Evolutionary conservation across 2,113 vertebrate genomes (phyloP), one percentile per base, ranked within the genome.

Genomic region (Pygoscelis antarcticus): DNA sequence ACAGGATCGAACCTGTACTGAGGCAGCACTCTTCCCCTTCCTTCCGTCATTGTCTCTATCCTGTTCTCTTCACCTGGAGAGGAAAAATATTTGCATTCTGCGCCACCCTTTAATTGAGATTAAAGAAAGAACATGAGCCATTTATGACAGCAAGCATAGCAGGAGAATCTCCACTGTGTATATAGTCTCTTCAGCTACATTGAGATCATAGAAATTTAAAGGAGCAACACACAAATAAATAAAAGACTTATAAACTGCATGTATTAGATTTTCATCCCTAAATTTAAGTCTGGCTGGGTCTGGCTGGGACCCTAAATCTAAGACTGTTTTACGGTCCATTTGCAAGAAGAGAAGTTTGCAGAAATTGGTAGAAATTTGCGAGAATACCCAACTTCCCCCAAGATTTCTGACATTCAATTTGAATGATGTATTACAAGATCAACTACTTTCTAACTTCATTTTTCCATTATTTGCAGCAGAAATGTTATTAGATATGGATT

Each of bases 401-500:
- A 89, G 70, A 51, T 66, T 89, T 93, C 74, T 80, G 65, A 9
- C 69, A 70, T 91, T 97, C 54, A 93, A 13, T 95, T 85, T 96
- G 40, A 47, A 66, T 55, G 47, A 82, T 91, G 62, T 89, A 79
- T 72, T 95, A 91, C 89, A 93, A 89, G 87, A 94, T 91, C 77
- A 85, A 79, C 74, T 72, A 49, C 70, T 85, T 91, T 75, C 58
- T 92, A 81, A 89, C 61, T 96, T 87, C 2, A 21, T 89, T 89
- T 87, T 69, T 79, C 38, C 77, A 69, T 90, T 94, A 89, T 95
- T 95, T 96, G 64, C 40, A 69, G 44, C 23, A 90, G 55, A 87
- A 93, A 84, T 95, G 5, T 72, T 94, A 79, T 91, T 95, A 89
- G 77, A 70, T 87, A 79, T 72, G 81, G 93, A 85, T 87, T 96